A percentile compares a stretch with the other conserved stretches of the same genome.
These are phyloP conservation scores for Halcyon leucocephala DNA, from an alignment of 2,797 vertebrate species.

Conservation along the genomic window DNA sequence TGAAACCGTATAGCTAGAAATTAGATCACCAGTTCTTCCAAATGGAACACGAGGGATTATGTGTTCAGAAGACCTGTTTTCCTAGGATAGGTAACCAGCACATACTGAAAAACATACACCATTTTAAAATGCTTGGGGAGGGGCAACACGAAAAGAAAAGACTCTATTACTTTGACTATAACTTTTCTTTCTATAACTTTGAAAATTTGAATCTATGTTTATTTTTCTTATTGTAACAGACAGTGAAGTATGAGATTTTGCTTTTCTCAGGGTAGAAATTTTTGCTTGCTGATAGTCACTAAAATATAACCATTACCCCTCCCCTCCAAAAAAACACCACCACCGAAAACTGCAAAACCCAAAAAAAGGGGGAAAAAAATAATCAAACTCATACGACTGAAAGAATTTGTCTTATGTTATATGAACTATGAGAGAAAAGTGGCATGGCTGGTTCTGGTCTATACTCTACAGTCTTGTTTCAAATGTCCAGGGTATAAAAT, in stretches of 20 bases:
- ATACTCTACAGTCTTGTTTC: not conserved
- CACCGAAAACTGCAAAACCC: accelerated
- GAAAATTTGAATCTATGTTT: not conserved
- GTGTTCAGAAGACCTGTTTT: not conserved
- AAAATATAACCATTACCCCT: not conserved
- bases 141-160: not conserved
- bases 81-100: not conserved
- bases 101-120: not conserved
- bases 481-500: not conserved
- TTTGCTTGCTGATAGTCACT: not conserved
- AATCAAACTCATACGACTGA: not conserved
- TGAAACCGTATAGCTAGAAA: not conserved
- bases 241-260: not conserved
- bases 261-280: not conserved
- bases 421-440: not conserved
- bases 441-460: not conserved
- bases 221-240: not conserved
- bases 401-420: not conserved
- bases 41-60: not conserved
- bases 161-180: not conserved
- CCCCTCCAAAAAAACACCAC: not conserved
- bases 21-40: not conserved
- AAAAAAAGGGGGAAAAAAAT: not conserved
- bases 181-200: not conserved
- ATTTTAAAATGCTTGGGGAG: not conserved